Evolutionary conservation across 2,888 invertebrate genomes (phyloP), one percentile per base, ranked within the genome.

Genomic region (Neoaliturus tenellus): DNA sequence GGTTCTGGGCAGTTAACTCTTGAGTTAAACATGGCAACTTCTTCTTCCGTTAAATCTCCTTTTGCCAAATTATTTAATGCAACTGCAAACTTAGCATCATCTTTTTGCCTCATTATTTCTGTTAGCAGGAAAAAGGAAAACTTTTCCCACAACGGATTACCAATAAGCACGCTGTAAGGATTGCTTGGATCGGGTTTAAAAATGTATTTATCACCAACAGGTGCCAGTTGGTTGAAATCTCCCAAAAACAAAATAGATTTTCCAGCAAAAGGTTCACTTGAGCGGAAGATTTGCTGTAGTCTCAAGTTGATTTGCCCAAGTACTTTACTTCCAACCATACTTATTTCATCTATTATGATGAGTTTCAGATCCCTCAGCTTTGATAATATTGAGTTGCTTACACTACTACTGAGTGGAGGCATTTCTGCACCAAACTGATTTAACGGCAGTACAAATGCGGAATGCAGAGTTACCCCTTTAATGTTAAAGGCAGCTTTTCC

Each of bases 1-100:
- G 28, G 71, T 87, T 92, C 92, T 17, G 14, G 3, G n/a, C 31
- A 95, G 91, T 89, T 93, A 94, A 88, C 93, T 93, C 48, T 48
- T 14, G 48, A 48, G 48, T 48, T 48, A 17, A 48, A 48, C 48
- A 48, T 48, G 8, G 3, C 48, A 4, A 48, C 14, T 48, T 48
- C 48, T 48, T 48, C 35, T 0, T 67, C 75, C 48, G 83, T 84
- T 14, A 81, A 51, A 25, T 35, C 25, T 41, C 84, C 84, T n/a
- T n/a, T 67, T 25, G 86, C 84, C 28, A 87, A 39, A 10, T 81
- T 48, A 17, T 82, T 83, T 0, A 85, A 67, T 35, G 85, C 83
- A 51, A 81, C 44, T 17, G 85, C 83, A 83, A 87, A 86, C 31
- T 33, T n/a, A 17, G 39, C 39, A 58, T 86, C 86, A 55, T 87